A percentile compares a stretch with the other conserved stretches of the same genome.
Evolutionary conservation across 2,113 vertebrate species (phyloP).

Genomic region (Sphaerodactylus townsendi): DNA sequence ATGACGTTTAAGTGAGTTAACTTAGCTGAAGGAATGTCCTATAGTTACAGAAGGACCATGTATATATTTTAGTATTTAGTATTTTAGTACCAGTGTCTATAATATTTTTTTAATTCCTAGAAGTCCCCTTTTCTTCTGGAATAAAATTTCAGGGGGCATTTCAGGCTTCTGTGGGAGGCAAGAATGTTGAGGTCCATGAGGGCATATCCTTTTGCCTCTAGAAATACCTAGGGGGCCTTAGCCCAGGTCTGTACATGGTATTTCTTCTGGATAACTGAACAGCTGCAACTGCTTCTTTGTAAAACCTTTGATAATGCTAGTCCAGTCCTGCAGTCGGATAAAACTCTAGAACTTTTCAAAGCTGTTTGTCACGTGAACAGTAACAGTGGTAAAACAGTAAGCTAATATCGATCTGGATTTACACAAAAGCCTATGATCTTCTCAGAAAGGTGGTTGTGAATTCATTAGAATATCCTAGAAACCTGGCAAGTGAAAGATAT

Average conservation of each 20-base stretch:
- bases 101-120: too few species aligned
- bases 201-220: too few species aligned
- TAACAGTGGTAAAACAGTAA: conserved; percentile 37
- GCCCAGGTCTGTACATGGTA: neutral
- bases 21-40: too few species aligned
- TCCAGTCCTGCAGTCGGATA: conserved; percentile 30
- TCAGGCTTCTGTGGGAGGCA: too few species aligned
- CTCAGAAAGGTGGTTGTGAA: conserved; percentile 31
- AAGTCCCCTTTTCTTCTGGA: too few species aligned
- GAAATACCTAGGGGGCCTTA: too few species aligned
- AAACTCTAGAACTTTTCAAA: conserved; percentile 51
- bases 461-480: conserved; percentile 38
- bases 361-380: conserved; percentile 46
- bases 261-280: neutral
- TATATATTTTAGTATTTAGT: too few species aligned
- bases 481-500: conserved; percentile 22
- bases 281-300: neutral
- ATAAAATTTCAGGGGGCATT: too few species aligned
- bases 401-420: conserved; percentile 31
- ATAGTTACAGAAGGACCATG: too few species aligned
- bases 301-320: neutral
- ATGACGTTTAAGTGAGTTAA: too few species aligned
- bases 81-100: too few species aligned
- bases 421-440: conserved; percentile 33
- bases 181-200: too few species aligned